phyloP scores from a whole-genome alignment of 2,888 invertebrate species.

The Plagiodera versicolora region DNA sequence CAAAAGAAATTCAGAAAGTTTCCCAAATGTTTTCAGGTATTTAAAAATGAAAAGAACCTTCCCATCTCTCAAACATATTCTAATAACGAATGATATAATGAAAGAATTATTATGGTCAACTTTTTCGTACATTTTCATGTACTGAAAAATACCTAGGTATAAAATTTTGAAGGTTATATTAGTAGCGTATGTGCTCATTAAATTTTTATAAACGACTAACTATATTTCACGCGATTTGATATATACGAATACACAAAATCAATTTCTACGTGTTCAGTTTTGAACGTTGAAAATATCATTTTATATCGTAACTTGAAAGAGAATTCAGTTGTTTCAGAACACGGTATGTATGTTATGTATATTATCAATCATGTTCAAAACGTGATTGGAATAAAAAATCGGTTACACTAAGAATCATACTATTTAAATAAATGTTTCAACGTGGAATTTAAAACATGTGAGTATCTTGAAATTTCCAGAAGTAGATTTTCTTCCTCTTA shows the following conservation, averaged over 20 bases:
- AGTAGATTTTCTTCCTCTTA: background rate
- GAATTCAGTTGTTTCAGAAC: background rate
- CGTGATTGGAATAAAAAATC: too few relatives aligned
- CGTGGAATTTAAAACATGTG: background rate
- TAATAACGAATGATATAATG: too few relatives aligned
- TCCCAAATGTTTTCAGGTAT: too few relatives aligned
- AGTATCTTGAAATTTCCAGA: background rate
- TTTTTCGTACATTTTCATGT: too few relatives aligned
- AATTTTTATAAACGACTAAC: background rate
- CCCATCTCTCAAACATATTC: too few relatives aligned
- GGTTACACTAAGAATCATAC: too few relatives aligned
- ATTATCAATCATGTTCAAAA: too few relatives aligned
- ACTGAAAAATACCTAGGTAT: too few relatives aligned
- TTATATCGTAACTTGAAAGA: background rate
- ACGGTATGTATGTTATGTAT: background rate
- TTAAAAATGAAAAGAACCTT: too few relatives aligned
- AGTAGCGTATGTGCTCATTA: background rate
- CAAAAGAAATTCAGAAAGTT: too few relatives aligned
- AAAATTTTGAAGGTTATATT: too few relatives aligned
- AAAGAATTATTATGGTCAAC: too few relatives aligned
- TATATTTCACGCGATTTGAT: background rate
- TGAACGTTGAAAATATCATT: background rate
- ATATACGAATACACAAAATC: background rate
- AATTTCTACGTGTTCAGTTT: background rate
- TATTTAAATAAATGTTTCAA: background rate